A percentile compares a stretch with the other conserved stretches of the same genome.
These are phyloP conservation scores for Fundulus diaphanus DNA, from an alignment of 2,797 vertebrate genomes.

Conservation along the genomic window DNA sequence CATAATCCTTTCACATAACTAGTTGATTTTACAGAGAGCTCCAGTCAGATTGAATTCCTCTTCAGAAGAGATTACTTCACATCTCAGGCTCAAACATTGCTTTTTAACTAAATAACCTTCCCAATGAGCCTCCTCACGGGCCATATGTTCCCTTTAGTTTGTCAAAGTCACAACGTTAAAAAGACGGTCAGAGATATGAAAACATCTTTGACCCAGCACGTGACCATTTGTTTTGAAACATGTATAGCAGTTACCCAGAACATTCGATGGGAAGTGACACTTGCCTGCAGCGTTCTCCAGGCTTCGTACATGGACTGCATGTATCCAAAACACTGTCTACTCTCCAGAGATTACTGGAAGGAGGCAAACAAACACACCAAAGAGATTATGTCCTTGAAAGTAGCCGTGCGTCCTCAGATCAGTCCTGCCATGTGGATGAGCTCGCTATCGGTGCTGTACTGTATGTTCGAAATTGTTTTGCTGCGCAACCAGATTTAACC, in stretches of 20 bases:
- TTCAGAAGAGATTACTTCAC: slow-evolving; percentile 13
- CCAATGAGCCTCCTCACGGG: slow-evolving; percentile 13
- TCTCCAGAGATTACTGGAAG: slow-evolving; percentile 73
- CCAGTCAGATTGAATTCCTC: not conserved
- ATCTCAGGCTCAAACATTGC: slow-evolving; percentile 13
- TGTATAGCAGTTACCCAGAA: slow-evolving; percentile 71
- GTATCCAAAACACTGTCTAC: slow-evolving; percentile 70
- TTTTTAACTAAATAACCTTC: slow-evolving; percentile 23
- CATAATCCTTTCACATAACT: slow-evolving; percentile 17
- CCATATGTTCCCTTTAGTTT: slow-evolving; percentile 41
- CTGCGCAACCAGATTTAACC: slow-evolving; percentile 21
- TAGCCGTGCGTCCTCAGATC: slow-evolving; percentile 59
- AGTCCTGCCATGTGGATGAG: slow-evolving; percentile 31
- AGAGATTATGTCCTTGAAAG: slow-evolving; percentile 77
- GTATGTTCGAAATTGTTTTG: slow-evolving; percentile 42
- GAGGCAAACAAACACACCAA: slow-evolving; percentile 77
- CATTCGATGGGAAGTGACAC: slow-evolving; percentile 81
- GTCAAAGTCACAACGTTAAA: slow-evolving; percentile 66
- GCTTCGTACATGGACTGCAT: slow-evolving; percentile 72
- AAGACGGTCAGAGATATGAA: slow-evolving; percentile 52
- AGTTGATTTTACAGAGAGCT: not conserved
- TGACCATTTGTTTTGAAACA: slow-evolving; percentile 78
- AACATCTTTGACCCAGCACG: slow-evolving; percentile 56
- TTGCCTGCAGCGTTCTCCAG: slow-evolving; percentile 77
- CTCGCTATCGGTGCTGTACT: slow-evolving; percentile 11